Percentiles rank a stretch among this genome's conserved stretches.
These are phyloP conservation scores for Amniataba percoides DNA, from an alignment of 2,797 vertebrate species.

Conservation along the genomic window DNA sequence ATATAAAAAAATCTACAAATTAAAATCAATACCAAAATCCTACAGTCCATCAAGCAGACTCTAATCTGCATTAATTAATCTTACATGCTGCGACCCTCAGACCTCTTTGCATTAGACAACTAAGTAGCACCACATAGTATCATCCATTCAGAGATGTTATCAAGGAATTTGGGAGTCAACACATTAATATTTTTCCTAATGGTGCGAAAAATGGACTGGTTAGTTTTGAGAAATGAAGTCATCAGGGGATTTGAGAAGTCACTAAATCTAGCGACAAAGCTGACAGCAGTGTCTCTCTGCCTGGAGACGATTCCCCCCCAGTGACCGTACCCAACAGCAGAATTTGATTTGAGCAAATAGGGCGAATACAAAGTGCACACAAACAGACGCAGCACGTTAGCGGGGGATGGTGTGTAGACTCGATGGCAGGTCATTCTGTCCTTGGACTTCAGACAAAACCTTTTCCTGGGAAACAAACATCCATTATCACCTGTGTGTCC, in stretches of 20 bases:
- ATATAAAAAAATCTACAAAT: background rate
- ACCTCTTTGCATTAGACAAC: background rate
- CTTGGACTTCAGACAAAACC: constrained; percentile 45
- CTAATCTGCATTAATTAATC: background rate
- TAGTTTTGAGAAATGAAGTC: constrained; percentile 7
- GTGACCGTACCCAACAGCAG: constrained; percentile 14
- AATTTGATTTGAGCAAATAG: constrained; percentile 38
- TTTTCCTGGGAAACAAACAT: constrained; percentile 46
- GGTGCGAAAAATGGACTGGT: constrained; percentile 1
- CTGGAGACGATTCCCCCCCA: background rate
- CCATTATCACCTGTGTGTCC: constrained; percentile 57
- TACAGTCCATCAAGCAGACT: background rate
- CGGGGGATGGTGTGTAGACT: constrained; percentile 20
- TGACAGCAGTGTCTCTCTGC: constrained; percentile 2
- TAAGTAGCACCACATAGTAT: background rate
- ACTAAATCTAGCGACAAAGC: constrained; percentile 19
- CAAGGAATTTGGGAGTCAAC: background rate
- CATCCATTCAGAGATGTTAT: background rate
- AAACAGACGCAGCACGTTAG: constrained; percentile 20
- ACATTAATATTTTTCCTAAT: background rate
- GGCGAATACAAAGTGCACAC: constrained; percentile 2
- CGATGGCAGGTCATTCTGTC: constrained; percentile 60
- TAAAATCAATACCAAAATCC: background rate
- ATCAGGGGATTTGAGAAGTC: constrained; percentile 25
- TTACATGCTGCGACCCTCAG: background rate